phyloP scores from a whole-genome alignment of 2,888 invertebrate species.

The Theristus sp. region DNA sequence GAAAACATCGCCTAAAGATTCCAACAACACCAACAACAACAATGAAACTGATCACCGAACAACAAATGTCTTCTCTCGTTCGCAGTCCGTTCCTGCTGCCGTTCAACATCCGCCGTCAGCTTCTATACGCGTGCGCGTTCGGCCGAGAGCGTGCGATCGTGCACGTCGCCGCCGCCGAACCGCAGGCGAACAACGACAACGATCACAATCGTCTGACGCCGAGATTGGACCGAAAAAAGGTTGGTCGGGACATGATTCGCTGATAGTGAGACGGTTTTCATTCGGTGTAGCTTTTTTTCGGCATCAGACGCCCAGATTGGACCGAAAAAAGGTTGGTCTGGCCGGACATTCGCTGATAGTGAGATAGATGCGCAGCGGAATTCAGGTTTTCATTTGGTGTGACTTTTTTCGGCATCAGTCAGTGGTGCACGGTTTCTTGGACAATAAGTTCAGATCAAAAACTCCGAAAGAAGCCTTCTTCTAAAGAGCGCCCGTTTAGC shows the following conservation, averaged over 20 bases:
- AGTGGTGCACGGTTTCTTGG: too few relatives aligned
- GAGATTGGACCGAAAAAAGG: constrained; percentile 5
- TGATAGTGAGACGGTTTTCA: not conserved
- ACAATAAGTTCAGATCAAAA: too few relatives aligned
- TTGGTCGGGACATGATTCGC: not conserved
- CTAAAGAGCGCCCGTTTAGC: too few relatives aligned
- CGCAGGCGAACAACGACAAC: constrained; percentile 2
- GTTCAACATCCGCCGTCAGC: constrained; percentile 82
- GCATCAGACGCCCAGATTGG: constrained; percentile 43
- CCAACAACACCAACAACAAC: too few relatives aligned
- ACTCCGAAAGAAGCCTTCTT: too few relatives aligned
- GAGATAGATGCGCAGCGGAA: too few relatives aligned
- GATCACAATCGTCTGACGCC: constrained; percentile 14
- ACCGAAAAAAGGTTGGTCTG: not conserved
- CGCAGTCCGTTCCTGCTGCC: constrained; percentile 84
- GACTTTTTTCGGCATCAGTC: too few relatives aligned
- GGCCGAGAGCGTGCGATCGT: constrained; percentile 81
- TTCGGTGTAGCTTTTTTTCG: constrained; percentile 87
- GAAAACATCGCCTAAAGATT: too few relatives aligned
- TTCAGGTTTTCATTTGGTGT: too few relatives aligned
- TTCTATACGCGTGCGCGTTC: constrained; percentile 92
- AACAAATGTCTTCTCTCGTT: too few relatives aligned
- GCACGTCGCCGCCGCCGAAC: constrained; percentile 46
- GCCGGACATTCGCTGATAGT: too few relatives aligned
- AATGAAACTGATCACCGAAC: too few relatives aligned